Evolutionary conservation across 2,888 invertebrate species (phyloP).

Genomic region (Cryptosula pallasiana): DNA sequence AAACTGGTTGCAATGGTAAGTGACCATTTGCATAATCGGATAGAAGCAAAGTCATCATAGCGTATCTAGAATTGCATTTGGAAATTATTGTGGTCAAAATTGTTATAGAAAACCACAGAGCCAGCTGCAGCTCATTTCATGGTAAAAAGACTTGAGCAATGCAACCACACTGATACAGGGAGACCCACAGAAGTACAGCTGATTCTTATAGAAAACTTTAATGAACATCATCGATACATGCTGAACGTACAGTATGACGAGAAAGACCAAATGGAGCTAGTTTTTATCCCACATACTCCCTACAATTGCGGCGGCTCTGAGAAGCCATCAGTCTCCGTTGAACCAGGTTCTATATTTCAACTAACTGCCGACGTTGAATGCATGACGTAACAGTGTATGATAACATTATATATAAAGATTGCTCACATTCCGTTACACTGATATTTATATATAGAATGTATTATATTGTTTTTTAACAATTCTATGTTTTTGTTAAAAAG

Average conservation of each 20-base stretch:
- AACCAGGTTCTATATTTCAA: not conserved
- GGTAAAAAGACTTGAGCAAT: not conserved
- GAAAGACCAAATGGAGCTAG: not conserved
- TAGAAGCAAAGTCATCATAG: too few relatives aligned
- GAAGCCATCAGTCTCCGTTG: not conserved
- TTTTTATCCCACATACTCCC: not conserved
- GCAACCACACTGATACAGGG: not conserved
- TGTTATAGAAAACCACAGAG: not conserved
- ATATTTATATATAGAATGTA: too few relatives aligned
- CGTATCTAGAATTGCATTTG: too few relatives aligned
- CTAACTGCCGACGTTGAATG: too few relatives aligned
- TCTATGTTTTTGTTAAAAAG: too few relatives aligned
- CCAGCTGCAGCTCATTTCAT: not conserved
- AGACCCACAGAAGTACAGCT: not conserved
- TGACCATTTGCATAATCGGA: too few relatives aligned
- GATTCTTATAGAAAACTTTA: not conserved
- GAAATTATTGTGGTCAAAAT: too few relatives aligned
- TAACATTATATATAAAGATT: too few relatives aligned
- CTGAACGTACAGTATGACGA: not conserved
- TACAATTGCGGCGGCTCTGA: not conserved
- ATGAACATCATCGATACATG: not conserved
- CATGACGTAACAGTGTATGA: too few relatives aligned
- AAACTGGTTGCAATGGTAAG: too few relatives aligned
- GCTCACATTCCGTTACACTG: too few relatives aligned
- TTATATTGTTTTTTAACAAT: too few relatives aligned